Percentiles rank a stretch among this genome's conserved stretches.
phyloP scores from a whole-genome alignment of 2,113 vertebrate species.

The Callipepla squamata region DNA sequence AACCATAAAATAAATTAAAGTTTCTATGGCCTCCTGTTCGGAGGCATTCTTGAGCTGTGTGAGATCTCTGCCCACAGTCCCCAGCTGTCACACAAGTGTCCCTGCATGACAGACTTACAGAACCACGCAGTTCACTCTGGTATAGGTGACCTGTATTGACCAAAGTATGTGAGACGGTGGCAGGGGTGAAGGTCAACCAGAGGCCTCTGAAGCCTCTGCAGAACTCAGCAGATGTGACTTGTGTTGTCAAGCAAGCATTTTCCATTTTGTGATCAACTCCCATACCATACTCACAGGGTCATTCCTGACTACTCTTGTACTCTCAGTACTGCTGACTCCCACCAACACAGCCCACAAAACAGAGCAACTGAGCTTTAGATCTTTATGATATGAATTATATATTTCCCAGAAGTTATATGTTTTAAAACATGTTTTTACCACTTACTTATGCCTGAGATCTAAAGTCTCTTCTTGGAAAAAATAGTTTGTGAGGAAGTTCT shows the following conservation, averaged over 20 bases:
- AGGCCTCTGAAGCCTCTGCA: neutral
- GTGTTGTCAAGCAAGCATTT: neutral
- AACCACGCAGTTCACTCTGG: rapidly evolving
- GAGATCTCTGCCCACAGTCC: neutral
- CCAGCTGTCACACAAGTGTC: rapidly evolving
- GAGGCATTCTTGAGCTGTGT: neutral
- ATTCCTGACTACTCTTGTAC: neutral
- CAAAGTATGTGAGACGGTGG: neutral
- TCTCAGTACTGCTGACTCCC: neutral
- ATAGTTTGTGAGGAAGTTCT: neutral
- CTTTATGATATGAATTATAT: neutral
- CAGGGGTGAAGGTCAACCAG: neutral
- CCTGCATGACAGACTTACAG: neutral
- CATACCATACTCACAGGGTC: neutral
- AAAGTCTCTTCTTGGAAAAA: neutral
- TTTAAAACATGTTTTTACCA: neutral
- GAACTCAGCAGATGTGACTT: neutral
- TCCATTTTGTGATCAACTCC: neutral
- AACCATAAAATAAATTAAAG: neutral
- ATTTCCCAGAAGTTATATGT: neutral
- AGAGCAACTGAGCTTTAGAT: neutral
- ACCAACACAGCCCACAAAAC: too few relatives aligned
- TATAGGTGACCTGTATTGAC: neutral
- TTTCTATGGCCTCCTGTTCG: neutral
- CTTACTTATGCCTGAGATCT: neutral